These are phyloP conservation scores for Tamias sibiricus DNA, from an alignment of 2,113 vertebrate genomes.

Conservation along the genomic window DNA sequence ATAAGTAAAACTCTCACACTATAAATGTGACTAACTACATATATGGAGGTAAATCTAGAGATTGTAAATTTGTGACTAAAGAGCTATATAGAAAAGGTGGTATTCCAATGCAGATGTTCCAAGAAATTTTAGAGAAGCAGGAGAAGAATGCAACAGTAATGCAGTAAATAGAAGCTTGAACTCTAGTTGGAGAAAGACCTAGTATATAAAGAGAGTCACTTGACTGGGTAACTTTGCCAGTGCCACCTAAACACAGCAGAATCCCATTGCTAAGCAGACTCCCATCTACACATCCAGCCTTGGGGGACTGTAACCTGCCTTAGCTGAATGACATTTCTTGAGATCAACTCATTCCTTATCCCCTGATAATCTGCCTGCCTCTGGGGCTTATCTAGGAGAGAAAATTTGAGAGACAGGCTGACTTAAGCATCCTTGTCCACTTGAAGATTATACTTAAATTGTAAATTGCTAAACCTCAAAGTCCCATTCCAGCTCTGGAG, in stretches of 20 bases:
- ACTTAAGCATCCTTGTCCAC: background rate
- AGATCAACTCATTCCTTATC: background rate
- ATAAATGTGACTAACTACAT: background rate
- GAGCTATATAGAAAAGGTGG: background rate
- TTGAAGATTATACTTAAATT: slow-evolving; percentile 30
- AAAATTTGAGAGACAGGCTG: background rate
- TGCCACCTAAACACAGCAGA: background rate
- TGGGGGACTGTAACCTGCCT: background rate
- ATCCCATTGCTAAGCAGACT: background rate
- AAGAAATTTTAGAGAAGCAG: background rate
- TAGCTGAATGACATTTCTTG: background rate
- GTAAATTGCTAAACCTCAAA: background rate
- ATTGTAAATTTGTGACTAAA: background rate
- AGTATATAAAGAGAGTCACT: background rate
- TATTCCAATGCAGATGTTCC: background rate
- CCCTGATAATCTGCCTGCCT: background rate
- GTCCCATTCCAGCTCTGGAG: background rate
- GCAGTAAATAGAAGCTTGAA: background rate
- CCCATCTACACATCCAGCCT: background rate
- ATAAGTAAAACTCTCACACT: background rate
- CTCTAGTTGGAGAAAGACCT: background rate
- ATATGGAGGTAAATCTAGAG: background rate
- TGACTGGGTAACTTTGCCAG: background rate
- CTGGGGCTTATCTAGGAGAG: background rate
- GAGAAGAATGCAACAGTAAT: background rate